Conservation (phyloP, 2,888 invertebrate species). For the Hyposoter dolosus region DNA sequence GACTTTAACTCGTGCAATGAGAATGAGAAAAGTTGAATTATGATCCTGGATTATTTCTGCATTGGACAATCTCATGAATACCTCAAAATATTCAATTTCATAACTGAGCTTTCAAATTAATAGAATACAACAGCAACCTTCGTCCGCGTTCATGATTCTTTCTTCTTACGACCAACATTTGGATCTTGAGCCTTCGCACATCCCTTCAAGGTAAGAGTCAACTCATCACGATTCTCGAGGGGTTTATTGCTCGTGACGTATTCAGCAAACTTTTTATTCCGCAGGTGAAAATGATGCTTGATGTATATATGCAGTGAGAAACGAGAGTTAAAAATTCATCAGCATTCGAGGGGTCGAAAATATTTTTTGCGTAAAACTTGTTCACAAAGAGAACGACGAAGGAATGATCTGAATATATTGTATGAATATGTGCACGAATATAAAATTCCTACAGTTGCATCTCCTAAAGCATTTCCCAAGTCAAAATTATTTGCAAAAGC, state of each 20-base stretch:
- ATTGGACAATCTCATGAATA: neutral
- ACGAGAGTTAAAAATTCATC: conserved; percentile 55
- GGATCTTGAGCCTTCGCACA: conserved; percentile 12
- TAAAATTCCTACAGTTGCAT: conserved; percentile 22
- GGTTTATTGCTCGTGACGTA: conserved; percentile 61
- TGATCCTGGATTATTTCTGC: neutral
- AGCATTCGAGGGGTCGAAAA: conserved; percentile 43
- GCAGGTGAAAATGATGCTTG: conserved; percentile 39
- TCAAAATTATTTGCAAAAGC: conserved; percentile 9
- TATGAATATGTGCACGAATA: conserved; percentile 20
- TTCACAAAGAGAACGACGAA: conserved; percentile 21
- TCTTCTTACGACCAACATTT: neutral
- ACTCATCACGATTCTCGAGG: conserved; percentile 55
- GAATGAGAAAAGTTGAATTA: neutral
- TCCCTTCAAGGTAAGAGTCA: conserved; percentile 52
- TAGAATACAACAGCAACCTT: neutral
- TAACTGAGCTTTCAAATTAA: neutral
- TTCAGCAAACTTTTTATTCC: conserved; percentile 52
- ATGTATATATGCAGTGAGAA: conserved; percentile 16
- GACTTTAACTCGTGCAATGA: neutral
- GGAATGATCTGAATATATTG: conserved; percentile 24
- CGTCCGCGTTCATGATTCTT: conserved; percentile 14
- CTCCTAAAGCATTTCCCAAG: conserved; percentile 11
- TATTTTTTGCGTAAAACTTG: conserved; percentile 32
- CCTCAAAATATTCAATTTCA: neutral